Evolutionary conservation across 2,113 vertebrate species (phyloP).

Genomic region (Campylorhamphus procurvoides): DNA sequence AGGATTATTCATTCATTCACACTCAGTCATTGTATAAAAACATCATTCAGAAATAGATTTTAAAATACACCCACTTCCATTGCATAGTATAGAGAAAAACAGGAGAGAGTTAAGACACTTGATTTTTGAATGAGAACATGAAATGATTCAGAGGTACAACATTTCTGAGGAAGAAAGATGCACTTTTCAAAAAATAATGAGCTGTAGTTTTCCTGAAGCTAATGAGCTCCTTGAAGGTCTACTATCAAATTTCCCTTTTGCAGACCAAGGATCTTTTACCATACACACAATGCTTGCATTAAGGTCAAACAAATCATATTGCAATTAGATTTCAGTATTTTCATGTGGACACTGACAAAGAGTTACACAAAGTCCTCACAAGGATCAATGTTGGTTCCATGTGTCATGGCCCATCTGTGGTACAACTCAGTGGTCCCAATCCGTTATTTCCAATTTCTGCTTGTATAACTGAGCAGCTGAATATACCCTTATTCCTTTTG

Average conservation of each 20-base stretch:
- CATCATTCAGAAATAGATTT: slow-evolving; percentile 16
- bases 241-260: background rate
- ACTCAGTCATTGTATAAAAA: slow-evolving; percentile 22
- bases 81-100: slow-evolving; percentile 12
- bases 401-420: background rate
- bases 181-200: background rate
- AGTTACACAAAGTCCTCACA: background rate
- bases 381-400: background rate
- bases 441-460: background rate
- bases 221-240: background rate
- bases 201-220: background rate
- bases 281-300: background rate
- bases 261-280: background rate
- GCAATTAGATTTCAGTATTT: background rate
- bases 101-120: background rate
- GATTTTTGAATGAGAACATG: background rate
- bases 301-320: background rate
- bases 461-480: background rate
- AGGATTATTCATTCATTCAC: slow-evolving; percentile 39
- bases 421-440: background rate
- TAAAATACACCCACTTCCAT: background rate
- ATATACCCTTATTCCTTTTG: background rate
- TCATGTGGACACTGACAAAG: background rate
- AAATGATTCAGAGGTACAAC: slow-evolving; percentile 18
- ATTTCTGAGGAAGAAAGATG: background rate